Evolutionary conservation across 2,113 vertebrate genomes (phyloP).

Genomic region (Noctilio leporinus): DNA sequence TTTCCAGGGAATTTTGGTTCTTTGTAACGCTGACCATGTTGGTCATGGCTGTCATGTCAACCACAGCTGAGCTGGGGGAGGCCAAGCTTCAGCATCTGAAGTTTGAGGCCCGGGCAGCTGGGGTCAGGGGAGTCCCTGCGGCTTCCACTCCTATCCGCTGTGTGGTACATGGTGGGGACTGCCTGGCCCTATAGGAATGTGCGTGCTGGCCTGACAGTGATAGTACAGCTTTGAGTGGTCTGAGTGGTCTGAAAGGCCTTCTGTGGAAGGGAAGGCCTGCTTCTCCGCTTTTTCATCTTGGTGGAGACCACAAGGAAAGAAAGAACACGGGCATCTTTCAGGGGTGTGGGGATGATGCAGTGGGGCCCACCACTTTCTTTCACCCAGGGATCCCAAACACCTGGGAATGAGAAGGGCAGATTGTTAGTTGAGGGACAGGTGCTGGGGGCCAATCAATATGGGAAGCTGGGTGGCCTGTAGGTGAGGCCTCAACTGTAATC

Average conservation of each 20-base stretch:
- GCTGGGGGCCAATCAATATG: background rate
- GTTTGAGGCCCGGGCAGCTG: background rate
- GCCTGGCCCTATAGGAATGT: background rate
- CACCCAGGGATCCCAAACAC: rapidly evolving
- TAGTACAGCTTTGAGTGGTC: background rate
- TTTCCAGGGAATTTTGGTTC: background rate
- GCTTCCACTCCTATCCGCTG: background rate
- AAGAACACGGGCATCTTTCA: rapidly evolving
- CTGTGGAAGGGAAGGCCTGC: background rate
- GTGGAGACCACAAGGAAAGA: background rate
- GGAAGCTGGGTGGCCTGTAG: background rate
- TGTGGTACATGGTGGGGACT: background rate
- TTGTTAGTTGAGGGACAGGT: rapidly evolving
- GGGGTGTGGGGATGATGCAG: background rate
- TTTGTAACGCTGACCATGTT: background rate
- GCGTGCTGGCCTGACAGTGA: background rate
- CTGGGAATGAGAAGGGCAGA: rapidly evolving
- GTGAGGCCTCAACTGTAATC: background rate
- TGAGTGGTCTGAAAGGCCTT: background rate
- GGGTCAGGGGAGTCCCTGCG: background rate
- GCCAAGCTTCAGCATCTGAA: background rate
- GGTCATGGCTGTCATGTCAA: background rate
- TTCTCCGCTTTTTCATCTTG: background rate
- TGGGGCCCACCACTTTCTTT: background rate
- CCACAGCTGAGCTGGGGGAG: background rate